These are phyloP conservation scores for Pteronotus mesoamericanus DNA, from an alignment of 2,797 vertebrate genomes.

Conservation along the genomic window DNA sequence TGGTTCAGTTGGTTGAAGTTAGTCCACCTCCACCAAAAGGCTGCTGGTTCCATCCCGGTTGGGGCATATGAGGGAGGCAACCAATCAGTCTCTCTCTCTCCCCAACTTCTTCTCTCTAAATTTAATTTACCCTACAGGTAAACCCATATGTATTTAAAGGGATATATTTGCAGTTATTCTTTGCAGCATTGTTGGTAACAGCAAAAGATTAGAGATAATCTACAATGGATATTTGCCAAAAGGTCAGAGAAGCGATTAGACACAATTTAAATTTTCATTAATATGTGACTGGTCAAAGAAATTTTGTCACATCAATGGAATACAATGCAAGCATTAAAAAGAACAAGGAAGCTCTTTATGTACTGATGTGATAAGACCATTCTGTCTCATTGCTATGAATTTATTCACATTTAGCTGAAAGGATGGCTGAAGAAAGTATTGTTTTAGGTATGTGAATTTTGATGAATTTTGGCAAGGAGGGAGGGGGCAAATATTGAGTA, in stretches of 20 bases:
- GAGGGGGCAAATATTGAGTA: background rate
- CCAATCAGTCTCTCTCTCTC: too few relatives aligned
- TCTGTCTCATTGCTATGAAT: background rate
- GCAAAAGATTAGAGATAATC: background rate
- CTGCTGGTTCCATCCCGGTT: too few relatives aligned
- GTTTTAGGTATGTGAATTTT: background rate
- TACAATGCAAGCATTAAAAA: background rate
- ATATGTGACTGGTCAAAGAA: background rate
- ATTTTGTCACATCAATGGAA: background rate
- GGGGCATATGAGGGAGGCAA: too few relatives aligned
- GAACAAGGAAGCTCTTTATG: background rate
- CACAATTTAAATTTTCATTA: background rate
- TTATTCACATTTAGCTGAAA: background rate
- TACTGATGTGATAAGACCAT: background rate
- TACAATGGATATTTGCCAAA: background rate
- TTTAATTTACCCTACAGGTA: background rate
- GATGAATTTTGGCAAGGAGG: background rate
- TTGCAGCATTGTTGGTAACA: too few relatives aligned
- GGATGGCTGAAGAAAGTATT: background rate
- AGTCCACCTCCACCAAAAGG: too few relatives aligned
- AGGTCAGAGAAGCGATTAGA: background rate
- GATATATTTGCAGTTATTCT: background rate
- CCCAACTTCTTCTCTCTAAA: background rate
- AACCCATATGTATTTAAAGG: background rate
- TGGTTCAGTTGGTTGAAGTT: too few relatives aligned